Conservation (phyloP, 1,140 invertebrate species). For the Pentalonia nigronervosa region DNA sequence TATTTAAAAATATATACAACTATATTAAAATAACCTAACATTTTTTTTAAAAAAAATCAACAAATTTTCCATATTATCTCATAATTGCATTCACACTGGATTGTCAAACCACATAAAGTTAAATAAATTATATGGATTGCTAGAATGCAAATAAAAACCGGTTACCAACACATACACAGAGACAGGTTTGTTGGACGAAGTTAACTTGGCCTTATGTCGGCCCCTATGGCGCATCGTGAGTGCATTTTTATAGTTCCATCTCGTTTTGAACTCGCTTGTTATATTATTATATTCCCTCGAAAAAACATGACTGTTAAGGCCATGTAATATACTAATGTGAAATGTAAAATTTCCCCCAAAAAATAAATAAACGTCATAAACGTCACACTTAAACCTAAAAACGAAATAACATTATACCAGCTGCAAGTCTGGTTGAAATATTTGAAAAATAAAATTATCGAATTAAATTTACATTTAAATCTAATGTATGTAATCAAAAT, state of each 20-base stretch:
- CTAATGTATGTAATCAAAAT: background rate
- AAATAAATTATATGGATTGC: background rate
- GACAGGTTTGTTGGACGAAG: conserved; percentile 18
- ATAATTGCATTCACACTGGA: background rate
- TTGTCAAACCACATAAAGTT: background rate
- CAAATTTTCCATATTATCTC: background rate
- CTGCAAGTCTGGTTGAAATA: background rate
- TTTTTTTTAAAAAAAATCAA: background rate
- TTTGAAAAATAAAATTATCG: background rate
- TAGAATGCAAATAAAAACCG: conserved; percentile 34
- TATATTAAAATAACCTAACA: background rate
- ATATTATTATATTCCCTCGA: background rate
- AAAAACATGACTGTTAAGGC: background rate
- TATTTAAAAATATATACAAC: background rate
- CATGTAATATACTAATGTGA: background rate
- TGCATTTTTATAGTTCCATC: conserved; percentile 39
- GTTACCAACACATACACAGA: background rate
- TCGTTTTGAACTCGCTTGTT: background rate
- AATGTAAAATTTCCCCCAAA: background rate
- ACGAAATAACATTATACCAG: background rate
- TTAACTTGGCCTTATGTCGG: background rate
- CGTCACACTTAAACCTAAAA: background rate
- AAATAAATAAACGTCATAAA: background rate
- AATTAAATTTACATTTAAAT: background rate
- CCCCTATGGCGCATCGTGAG: conserved; percentile 4